Evolutionary conservation across 1,140 invertebrate species (phyloP).

Genomic region (Drosophila eugracilis): DNA sequence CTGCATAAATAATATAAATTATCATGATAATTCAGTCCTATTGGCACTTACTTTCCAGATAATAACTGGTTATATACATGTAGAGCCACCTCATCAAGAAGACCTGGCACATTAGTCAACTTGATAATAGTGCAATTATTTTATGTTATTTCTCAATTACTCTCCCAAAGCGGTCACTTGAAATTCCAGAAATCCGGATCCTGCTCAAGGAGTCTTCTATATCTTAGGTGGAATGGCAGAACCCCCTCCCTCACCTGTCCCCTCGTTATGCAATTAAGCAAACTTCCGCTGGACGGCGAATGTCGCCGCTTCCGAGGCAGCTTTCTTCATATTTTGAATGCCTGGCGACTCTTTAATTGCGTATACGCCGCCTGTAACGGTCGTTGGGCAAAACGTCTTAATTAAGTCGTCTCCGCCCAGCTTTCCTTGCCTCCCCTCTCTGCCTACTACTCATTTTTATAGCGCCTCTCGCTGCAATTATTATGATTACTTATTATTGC

Average conservation of each 20-base stretch:
- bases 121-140: slow-evolving; percentile 25
- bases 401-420: slow-evolving; percentile 67
- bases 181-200: slow-evolving; percentile 10
- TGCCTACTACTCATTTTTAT: slow-evolving; percentile 54
- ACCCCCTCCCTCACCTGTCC: too few species aligned
- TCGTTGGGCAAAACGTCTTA: slow-evolving; percentile 78
- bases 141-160: slow-evolving; percentile 29
- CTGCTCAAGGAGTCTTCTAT: neutral
- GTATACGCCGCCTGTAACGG: slow-evolving; percentile 76
- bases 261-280: slow-evolving; percentile 70
- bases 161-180: neutral
- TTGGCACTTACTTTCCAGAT: neutral
- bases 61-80: neutral
- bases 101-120: slow-evolving; percentile 2
- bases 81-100: neutral
- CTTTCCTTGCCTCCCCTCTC: slow-evolving; percentile 16
- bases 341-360: slow-evolving; percentile 65
- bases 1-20: neutral
- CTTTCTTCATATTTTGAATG: slow-evolving; percentile 80
- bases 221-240: neutral
- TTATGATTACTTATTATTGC: slow-evolving; percentile 81
- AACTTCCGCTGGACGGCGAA: slow-evolving; percentile 67
- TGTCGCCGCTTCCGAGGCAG: slow-evolving; percentile 68
- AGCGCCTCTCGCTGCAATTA: slow-evolving; percentile 71
- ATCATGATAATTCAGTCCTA: too few species aligned